Percentiles rank a stretch among this genome's conserved stretches.
Evolutionary conservation across 2,888 invertebrate genomes (phyloP).

Genomic region (Cheilosia pagana): DNA sequence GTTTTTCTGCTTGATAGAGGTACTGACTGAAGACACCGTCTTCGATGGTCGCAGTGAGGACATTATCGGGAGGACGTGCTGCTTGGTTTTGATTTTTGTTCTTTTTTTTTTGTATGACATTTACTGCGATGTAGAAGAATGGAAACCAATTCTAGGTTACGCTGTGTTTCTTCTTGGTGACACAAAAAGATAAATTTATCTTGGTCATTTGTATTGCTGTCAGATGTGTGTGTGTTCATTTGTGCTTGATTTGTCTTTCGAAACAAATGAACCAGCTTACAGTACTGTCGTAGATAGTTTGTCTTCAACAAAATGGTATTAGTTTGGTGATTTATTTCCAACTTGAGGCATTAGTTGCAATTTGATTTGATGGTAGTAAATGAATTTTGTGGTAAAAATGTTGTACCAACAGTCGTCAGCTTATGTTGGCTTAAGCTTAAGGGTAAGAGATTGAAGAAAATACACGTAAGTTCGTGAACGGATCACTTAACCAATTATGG

Average conservation of each 20-base stretch:
- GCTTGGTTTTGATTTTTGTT: conserved; percentile 7
- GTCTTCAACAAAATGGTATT: conserved; percentile 44
- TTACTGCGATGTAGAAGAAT: conserved; percentile 10
- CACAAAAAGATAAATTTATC: conserved; percentile 58
- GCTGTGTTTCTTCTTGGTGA: conserved; percentile 33
- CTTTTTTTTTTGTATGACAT: neutral
- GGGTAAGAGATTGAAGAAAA: no score
- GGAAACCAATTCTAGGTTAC: conserved; percentile 37
- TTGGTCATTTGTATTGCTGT: conserved; percentile 69
- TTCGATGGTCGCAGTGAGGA: conserved; percentile 32
- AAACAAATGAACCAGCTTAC: conserved; percentile 17
- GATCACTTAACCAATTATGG: no score
- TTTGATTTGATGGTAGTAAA: neutral
- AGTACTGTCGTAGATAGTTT: conserved; percentile 23
- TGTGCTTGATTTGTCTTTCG: conserved; percentile 27
- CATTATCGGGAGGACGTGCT: conserved; percentile 45
- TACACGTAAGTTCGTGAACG: no score
- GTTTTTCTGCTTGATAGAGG: no score
- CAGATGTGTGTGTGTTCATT: conserved; percentile 46
- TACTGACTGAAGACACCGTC: conserved; percentile 13
- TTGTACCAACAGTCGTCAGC: no score
- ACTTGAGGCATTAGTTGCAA: neutral
- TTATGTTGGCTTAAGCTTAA: no score
- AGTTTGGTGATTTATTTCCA: conserved; percentile 36
- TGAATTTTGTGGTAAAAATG: no score